Conservation (phyloP, 2,113 vertebrate genomes). For the Bos taurus region ARS-UCD2.0 NC_037345.1:31748001-31748500, state of each 20-base stretch:
- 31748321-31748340: not conserved
- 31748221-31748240: not conserved
- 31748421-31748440: not conserved
- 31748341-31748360: not conserved
- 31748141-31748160: not conserved
- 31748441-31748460: not conserved
- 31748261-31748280: not conserved
- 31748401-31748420: not conserved
- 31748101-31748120: not conserved
- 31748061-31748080: not conserved
- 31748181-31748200: not conserved
- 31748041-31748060: not conserved
- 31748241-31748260: not conserved
- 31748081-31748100: not conserved
- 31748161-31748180: not conserved
- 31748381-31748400: not conserved
- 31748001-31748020: not conserved
- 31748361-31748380: not conserved
- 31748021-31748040: not conserved
- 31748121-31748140: not conserved
- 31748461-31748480: not conserved
- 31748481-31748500: not conserved
- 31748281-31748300: not conserved
- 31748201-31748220: not conserved
- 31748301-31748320: not conserved